Evolutionary conservation across 2,888 invertebrate genomes (phyloP).

Genomic region (Caenorhabditis drosophilae): DNA sequence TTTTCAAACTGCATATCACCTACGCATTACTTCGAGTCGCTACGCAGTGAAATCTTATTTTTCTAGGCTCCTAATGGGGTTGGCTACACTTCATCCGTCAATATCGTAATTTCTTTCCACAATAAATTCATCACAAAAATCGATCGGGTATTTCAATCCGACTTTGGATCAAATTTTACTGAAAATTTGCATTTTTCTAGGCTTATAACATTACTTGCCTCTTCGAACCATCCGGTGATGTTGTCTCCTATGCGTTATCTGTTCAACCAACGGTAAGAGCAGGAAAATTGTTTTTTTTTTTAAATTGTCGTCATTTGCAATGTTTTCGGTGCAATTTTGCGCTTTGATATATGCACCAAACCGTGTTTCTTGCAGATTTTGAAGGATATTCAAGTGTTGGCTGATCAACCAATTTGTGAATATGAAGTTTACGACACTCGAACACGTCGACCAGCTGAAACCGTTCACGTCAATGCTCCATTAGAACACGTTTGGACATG

Average conservation of each 20-base stretch:
- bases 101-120: constrained; percentile 68
- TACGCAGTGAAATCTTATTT: constrained; percentile 6
- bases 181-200: no score
- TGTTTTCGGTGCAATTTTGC: no score
- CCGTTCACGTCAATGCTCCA: constrained; percentile 62
- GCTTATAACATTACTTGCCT: constrained; percentile 47
- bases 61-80: constrained; percentile 65
- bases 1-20: no score
- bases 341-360: no score
- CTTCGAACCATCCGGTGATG: constrained; percentile 64
- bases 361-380: constrained; percentile 14
- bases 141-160: constrained; percentile 58
- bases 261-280: constrained; percentile 46
- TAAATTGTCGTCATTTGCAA: background rate
- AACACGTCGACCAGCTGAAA: constrained; percentile 58
- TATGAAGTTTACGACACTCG: constrained; percentile 63
- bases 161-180: no score
- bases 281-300: background rate
- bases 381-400: constrained; percentile 31
- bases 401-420: constrained; percentile 36
- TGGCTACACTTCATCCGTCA: constrained; percentile 65
- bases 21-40: no score
- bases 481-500: constrained; percentile 66
- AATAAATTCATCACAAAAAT: constrained; percentile 68
- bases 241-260: constrained; percentile 67